These are phyloP conservation scores for Poeciliopsis occidentalis DNA, from an alignment of 2,113 vertebrate species.

Conservation along the genomic window DNA sequence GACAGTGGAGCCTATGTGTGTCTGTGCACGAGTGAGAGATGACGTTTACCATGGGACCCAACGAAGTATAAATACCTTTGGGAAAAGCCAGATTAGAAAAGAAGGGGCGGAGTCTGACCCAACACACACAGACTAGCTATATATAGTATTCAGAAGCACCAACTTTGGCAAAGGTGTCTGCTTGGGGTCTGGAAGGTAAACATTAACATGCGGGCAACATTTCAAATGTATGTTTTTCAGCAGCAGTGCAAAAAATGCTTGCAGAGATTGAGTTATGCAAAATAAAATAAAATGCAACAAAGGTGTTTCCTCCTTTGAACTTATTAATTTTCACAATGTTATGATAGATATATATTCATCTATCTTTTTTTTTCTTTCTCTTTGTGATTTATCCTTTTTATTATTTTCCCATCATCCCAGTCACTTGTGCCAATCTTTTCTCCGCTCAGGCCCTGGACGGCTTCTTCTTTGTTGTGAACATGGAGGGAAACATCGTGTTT, in stretches of 20 bases:
- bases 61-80: conserved; percentile 64
- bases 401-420: background rate
- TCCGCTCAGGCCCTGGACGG: conserved; percentile 90
- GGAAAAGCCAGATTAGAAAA: conserved; percentile 71
- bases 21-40: conserved; percentile 14
- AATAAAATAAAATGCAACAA: background rate
- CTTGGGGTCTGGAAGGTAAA: conserved; percentile 26
- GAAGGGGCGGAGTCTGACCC: conserved; percentile 36
- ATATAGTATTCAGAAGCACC: conserved; percentile 35
- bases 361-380: too few species aligned
- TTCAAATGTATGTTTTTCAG: conserved; percentile 1
- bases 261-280: background rate
- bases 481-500: conserved; percentile 96
- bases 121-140: conserved; percentile 31
- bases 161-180: conserved; percentile 25
- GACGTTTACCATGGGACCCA: conserved; percentile 56
- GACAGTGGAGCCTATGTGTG: conserved; percentile 8
- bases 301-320: background rate
- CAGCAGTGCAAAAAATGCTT: background rate
- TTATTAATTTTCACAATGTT: too few species aligned
- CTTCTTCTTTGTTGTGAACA: conserved; percentile 98
- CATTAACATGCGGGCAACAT: background rate
- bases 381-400: background rate
- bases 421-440: background rate
- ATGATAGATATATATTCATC: too few species aligned